phyloP scores from a whole-genome alignment of 1,140 invertebrate genomes.

The Orchesella cincta region DNA sequence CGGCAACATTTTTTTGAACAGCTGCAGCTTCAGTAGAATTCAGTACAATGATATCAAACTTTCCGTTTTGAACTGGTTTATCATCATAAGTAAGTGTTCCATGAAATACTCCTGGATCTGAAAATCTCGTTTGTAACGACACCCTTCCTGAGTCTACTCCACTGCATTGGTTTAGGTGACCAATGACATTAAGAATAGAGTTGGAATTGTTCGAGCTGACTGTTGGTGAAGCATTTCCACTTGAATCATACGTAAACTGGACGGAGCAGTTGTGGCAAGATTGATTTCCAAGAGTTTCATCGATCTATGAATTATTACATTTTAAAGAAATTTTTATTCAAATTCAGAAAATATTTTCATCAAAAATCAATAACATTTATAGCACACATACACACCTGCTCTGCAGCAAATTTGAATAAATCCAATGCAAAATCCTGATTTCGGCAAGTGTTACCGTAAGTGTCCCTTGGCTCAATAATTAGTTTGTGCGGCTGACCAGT shows the following conservation, averaged over 20 bases:
- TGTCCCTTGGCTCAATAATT: slow-evolving; percentile 83
- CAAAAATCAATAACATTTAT: background rate
- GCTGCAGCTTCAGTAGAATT: slow-evolving; percentile 72
- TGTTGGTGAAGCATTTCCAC: background rate
- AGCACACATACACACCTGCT: slow-evolving; percentile 39
- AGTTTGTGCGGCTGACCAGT: slow-evolving; percentile 74
- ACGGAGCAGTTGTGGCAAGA: slow-evolving; percentile 39
- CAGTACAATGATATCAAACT: slow-evolving; percentile 89
- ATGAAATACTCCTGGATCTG: slow-evolving; percentile 45
- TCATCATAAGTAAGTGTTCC: slow-evolving; percentile 68
- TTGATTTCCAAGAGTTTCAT: slow-evolving; percentile 30
- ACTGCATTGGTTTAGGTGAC: background rate
- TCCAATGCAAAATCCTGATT: slow-evolving; percentile 46
- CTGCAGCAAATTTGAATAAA: slow-evolving; percentile 44
- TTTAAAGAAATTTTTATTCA: background rate
- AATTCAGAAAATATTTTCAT: background rate
- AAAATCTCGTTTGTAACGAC: slow-evolving; percentile 32
- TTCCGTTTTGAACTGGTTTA: slow-evolving; percentile 79
- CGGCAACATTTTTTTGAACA: slow-evolving; percentile 83
- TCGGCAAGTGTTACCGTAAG: slow-evolving; percentile 80
- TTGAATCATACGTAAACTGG: slow-evolving; percentile 46
- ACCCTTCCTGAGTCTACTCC: background rate
- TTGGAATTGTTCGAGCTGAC: background rate
- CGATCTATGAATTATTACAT: slow-evolving; percentile 31
- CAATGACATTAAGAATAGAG: background rate